Evolutionary conservation across 2,888 invertebrate species (phyloP), one percentile per base, ranked within the genome.

Genomic region (Sinopyrophorus schimmeli): DNA sequence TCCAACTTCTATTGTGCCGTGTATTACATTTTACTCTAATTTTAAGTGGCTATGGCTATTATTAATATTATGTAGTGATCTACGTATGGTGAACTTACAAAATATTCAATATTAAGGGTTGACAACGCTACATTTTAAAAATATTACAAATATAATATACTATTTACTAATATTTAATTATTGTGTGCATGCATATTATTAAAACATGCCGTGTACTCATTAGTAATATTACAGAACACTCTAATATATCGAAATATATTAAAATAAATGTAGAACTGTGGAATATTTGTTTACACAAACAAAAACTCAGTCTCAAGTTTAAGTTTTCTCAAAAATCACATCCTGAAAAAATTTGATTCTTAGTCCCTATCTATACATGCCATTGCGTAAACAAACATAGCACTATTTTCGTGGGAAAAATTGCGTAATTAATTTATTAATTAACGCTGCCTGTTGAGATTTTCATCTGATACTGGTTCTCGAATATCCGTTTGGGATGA

Each of bases 371-470:
- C 34, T 42, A 42, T n/a, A n/a, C n/a, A n/a, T 21, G 15, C 30
- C 15, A 16, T 49, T 27, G 21, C 10, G 27, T 27, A 49, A 49
- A 21, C 38, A 49, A 43, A 39, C 21, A 31, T 24, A 44, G 26
- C 42, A 42, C 42, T 5, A 10, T 3, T 10, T 20, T 16, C 3
- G 15, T 35, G 23, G 32, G 24, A 20, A 35, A 35, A 20, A 30
- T 16, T 24, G 28, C n/a, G n/a, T 31, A 14, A 17, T 21, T 30
- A 1, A 12, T 17, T 23, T 35, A 39, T n/a, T n/a, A 48, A 35
- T 73, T 79, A 79, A 75, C 75, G 78, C 69, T 80, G 78, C 68
- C 84, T 82, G 76, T 86, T 86, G 76, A 86, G 78, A 77, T 86
- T 86, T 72, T 84, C 86, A 71, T 87, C 87, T 63, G 85, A 80